phyloP scores from a whole-genome alignment of 2,113 vertebrate species.

The Cairina moschata region DNA sequence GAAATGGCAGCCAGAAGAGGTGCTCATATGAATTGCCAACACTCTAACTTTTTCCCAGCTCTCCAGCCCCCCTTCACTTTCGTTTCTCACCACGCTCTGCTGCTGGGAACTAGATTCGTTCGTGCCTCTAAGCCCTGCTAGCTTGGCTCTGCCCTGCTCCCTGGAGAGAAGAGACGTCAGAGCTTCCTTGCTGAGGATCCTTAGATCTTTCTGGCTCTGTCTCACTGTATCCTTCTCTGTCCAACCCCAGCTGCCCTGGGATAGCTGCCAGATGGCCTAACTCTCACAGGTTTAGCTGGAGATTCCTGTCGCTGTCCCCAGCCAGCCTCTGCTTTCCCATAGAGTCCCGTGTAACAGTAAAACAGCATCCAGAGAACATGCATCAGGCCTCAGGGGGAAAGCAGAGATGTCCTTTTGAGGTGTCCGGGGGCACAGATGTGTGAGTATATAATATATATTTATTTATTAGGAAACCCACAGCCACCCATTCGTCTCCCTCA shows the following conservation, averaged over 20 bases:
- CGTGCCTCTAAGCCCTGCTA: not conserved
- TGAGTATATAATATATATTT: not conserved
- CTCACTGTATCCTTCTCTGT: not conserved
- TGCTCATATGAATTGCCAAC: not conserved
- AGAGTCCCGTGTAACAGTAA: not conserved
- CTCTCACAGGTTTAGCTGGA: not conserved
- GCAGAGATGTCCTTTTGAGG: not conserved
- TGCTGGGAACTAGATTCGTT: not conserved
- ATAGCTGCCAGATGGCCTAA: not conserved
- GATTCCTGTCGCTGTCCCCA: not conserved
- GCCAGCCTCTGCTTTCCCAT: not conserved
- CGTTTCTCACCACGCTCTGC: not conserved
- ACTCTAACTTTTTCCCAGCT: not conserved
- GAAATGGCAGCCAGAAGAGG: not conserved
- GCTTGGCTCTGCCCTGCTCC: not conserved
- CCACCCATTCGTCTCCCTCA: not conserved
- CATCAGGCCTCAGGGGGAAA: not conserved
- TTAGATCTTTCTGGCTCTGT: not conserved
- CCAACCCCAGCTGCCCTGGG: not conserved
- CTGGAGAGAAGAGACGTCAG: not conserved
- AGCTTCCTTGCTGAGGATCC: not conserved
- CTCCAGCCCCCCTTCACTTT: not conserved
- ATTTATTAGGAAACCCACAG: not conserved
- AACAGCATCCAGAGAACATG: not conserved
- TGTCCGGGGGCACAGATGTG: not conserved